Conservation (phyloP, 2,113 vertebrate genomes). For the Strix aluco region DNA sequence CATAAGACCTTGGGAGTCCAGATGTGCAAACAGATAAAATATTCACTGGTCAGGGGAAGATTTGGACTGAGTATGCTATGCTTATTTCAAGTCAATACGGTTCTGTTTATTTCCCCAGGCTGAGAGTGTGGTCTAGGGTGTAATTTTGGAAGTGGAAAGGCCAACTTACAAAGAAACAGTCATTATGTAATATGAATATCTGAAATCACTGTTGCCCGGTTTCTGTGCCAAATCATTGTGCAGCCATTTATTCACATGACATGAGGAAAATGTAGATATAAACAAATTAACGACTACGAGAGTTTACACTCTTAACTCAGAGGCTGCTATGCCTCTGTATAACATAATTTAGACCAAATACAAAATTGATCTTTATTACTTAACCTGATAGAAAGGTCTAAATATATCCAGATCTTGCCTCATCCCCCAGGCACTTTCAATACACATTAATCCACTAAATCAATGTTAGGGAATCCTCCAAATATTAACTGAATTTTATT, state of each 20-base stretch:
- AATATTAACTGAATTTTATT: neutral
- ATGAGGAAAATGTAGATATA: neutral
- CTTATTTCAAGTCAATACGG: neutral
- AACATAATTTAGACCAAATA: neutral
- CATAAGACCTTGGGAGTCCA: neutral
- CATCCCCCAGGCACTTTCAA: neutral
- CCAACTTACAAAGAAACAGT: neutral
- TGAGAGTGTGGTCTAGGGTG: neutral
- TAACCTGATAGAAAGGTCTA: neutral
- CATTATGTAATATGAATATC: neutral
- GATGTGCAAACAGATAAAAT: neutral
- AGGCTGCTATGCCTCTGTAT: neutral
- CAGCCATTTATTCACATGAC: neutral
- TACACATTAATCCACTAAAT: rapidly evolving
- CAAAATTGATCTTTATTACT: neutral
- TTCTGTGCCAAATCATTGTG: neutral
- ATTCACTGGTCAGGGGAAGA: neutral
- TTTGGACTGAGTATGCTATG: neutral
- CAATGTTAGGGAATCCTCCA: neutral
- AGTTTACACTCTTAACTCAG: neutral
- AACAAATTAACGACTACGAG: neutral
- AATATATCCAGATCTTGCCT: neutral
- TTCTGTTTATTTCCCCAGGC: neutral
- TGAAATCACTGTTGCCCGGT: neutral
- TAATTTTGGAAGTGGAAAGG: neutral